Evolutionary conservation across 2,797 vertebrate genomes (phyloP).

Genomic region (Prionace glauca): DNA sequence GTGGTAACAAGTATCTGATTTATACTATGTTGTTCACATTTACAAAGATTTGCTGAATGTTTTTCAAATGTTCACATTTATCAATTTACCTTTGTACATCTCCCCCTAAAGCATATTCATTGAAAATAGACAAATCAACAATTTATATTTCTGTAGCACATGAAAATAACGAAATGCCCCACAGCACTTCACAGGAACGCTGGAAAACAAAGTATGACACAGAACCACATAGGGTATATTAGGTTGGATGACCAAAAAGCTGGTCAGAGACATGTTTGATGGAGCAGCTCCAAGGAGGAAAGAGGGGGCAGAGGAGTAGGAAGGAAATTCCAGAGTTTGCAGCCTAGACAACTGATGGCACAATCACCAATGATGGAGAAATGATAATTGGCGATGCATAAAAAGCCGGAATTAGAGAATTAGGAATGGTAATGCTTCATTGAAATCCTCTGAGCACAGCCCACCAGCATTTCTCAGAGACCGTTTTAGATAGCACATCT

Average conservation of each 20-base stretch:
- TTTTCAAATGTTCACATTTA: background rate
- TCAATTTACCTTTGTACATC: background rate
- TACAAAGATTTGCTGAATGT: background rate
- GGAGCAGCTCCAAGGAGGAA: no score
- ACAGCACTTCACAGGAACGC: background rate
- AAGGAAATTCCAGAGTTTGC: no score
- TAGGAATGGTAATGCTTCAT: background rate
- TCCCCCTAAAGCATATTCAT: background rate
- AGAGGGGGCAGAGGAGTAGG: no score
- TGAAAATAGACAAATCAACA: background rate
- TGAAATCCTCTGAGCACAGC: background rate
- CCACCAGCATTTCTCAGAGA: background rate
- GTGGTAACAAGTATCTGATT: no score
- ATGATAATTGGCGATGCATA: background rate
- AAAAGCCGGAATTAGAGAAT: background rate
- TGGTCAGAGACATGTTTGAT: background rate
- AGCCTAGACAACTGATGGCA: background rate
- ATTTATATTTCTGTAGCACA: background rate
- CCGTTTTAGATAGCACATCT: background rate
- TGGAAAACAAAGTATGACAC: background rate
- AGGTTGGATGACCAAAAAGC: background rate
- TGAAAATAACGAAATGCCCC: background rate
- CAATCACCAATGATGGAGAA: background rate
- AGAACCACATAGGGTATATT: background rate
- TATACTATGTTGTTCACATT: background rate